Evolutionary conservation across 2,888 invertebrate genomes (phyloP).

Genomic region (Scaeva pyrastri): DNA sequence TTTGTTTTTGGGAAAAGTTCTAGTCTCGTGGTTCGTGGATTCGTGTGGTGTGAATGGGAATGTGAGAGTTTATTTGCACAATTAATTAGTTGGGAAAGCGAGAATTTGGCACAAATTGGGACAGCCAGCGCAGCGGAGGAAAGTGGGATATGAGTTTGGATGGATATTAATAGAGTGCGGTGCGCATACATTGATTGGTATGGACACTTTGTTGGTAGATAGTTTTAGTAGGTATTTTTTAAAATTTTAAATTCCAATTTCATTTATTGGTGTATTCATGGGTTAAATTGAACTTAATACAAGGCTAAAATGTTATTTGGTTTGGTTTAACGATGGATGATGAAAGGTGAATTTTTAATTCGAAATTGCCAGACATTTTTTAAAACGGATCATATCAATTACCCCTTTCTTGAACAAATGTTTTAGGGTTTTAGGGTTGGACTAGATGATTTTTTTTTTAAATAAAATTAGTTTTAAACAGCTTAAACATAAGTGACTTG

Average conservation of each 20-base stretch:
- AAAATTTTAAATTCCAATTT: slow-evolving; percentile 3
- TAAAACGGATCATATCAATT: neutral
- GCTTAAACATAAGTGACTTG: no score
- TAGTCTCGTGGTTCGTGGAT: slow-evolving; percentile 12
- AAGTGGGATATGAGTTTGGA: neutral
- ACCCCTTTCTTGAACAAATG: neutral
- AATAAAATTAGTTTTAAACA: no score
- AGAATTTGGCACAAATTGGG: neutral
- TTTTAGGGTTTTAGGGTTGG: neutral
- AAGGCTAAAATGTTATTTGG: slow-evolving; percentile 19
- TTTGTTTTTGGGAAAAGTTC: slow-evolving; percentile 4
- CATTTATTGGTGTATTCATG: neutral
- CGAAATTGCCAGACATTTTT: neutral
- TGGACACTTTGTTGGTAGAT: neutral
- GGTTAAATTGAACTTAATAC: neutral
- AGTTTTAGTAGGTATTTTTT: neutral
- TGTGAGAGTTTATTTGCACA: slow-evolving; percentile 63
- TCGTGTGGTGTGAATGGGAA: neutral
- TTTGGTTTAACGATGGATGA: neutral
- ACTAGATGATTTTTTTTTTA: no score
- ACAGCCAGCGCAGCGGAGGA: neutral
- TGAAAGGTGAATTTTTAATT: neutral
- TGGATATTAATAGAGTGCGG: neutral
- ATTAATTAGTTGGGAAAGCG: slow-evolving; percentile 53
- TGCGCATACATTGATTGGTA: neutral